A percentile compares a stretch with the other conserved stretches of the same genome.
Conservation (phyloP, 2,888 invertebrate species). For the Heterodera filipjevi region DNA sequence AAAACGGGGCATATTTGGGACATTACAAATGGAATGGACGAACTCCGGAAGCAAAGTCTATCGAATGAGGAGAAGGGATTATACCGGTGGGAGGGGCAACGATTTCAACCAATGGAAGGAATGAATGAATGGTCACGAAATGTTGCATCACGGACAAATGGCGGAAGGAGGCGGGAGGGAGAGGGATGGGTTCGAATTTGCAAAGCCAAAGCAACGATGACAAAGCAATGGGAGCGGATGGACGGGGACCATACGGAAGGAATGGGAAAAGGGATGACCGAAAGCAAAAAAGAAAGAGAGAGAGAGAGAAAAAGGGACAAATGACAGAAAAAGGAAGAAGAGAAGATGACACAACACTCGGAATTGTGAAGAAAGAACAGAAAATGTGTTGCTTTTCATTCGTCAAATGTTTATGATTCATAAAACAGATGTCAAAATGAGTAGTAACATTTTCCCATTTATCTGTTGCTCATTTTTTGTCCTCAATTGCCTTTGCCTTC, state of each 20-base stretch:
- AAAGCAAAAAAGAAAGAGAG: not conserved
- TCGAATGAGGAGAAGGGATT: not conserved
- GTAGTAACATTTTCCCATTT: not conserved
- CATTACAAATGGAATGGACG: not conserved
- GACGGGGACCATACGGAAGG: no score
- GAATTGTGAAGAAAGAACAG: not conserved
- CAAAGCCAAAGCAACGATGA: no score
- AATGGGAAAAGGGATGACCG: not conserved
- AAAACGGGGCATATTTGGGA: not conserved
- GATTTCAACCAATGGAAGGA: not conserved
- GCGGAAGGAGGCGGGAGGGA: not conserved
- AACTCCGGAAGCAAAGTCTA: not conserved
- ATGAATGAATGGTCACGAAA: not conserved
- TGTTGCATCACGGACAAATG: not conserved
- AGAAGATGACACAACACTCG: not conserved
- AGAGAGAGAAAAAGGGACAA: not conserved
- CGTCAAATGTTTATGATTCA: no score
- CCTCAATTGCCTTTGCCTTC: constrained; percentile 8
- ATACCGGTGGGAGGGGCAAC: not conserved
- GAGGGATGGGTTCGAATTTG: not conserved
- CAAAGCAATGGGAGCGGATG: no score
- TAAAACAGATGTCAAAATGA: not conserved
- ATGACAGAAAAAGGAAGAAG: not conserved
- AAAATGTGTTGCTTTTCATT: not conserved
- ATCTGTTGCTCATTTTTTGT: not conserved